Percentiles rank a stretch among this genome's conserved stretches.
Evolutionary conservation across 2,888 invertebrate genomes (phyloP).

Genomic region (Oegoconia quadripuncta): DNA sequence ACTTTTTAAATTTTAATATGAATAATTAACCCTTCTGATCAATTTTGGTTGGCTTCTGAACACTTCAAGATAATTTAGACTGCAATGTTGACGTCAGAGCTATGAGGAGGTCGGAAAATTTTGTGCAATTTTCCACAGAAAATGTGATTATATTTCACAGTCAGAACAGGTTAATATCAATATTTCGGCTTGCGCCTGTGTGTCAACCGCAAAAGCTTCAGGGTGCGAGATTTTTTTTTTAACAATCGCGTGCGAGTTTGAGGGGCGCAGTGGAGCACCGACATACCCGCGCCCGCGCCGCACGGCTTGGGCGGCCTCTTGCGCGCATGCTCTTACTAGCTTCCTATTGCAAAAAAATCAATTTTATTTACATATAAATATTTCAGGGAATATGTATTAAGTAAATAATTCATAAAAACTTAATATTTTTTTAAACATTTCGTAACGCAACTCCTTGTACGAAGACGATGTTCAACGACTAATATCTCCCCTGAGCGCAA

Average conservation of each 20-base stretch:
- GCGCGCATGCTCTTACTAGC: slow-evolving; percentile 16
- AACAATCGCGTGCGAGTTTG: slow-evolving; percentile 34
- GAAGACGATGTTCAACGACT: slow-evolving; percentile 21
- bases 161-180: slow-evolving; percentile 34
- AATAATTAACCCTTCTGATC: slow-evolving; percentile 8
- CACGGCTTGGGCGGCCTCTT: slow-evolving; percentile 53
- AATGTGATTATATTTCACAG: slow-evolving; percentile 27
- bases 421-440: slow-evolving; percentile 20
- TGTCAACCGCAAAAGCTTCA: slow-evolving; percentile 38
- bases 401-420: slow-evolving; percentile 39
- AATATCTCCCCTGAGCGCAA: slow-evolving; percentile 5
- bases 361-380: slow-evolving; percentile 30
- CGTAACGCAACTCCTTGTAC: slow-evolving; percentile 21
- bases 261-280: slow-evolving; percentile 48
- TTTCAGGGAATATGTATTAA: slow-evolving; percentile 19
- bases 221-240: slow-evolving; percentile 48
- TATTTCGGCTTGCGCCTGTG: slow-evolving; percentile 62
- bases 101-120: slow-evolving; percentile 59
- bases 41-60: slow-evolving; percentile 11
- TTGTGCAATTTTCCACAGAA: slow-evolving; percentile 62
- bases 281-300: slow-evolving; percentile 45
- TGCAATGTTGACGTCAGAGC: slow-evolving; percentile 42
- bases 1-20: neutral
- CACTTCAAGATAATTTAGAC: slow-evolving; percentile 18
- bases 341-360: slow-evolving; percentile 16